Conservation (phyloP, 2,888 invertebrate genomes). For the Neoaliturus tenellus region DNA sequence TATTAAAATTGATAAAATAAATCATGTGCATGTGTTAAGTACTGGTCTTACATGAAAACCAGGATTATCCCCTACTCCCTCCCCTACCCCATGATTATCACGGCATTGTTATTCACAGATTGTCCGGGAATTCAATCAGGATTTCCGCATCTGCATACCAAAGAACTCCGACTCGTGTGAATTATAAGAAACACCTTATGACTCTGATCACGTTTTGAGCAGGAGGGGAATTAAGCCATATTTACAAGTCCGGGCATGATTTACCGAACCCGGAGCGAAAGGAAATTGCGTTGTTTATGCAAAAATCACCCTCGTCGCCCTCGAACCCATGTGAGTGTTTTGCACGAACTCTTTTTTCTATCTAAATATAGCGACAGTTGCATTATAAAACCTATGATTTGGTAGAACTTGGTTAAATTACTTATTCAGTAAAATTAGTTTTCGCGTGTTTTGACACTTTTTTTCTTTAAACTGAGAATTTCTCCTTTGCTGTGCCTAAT, state of each 20-base stretch:
- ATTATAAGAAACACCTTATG: constrained; percentile 4
- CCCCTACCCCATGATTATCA: neutral
- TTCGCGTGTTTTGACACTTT: no score
- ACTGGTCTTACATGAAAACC: no score
- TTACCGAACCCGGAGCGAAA: neutral
- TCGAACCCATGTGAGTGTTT: neutral
- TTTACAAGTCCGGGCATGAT: constrained; percentile 35
- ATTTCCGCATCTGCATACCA: constrained; percentile 26
- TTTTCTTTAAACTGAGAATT: no score
- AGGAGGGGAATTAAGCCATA: constrained; percentile 35
- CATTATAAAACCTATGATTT: no score
- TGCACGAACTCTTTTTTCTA: neutral
- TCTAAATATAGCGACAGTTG: no score
- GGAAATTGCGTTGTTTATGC: neutral
- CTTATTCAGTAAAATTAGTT: no score
- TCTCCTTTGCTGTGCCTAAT: no score
- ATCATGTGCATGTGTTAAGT: no score
- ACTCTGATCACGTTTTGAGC: constrained; percentile 10
- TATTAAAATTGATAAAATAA: no score
- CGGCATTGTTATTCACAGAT: neutral
- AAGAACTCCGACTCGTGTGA: constrained; percentile 6
- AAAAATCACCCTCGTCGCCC: neutral
- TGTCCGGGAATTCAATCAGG: constrained; percentile 18
- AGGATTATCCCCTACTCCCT: no score
- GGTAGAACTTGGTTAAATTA: no score